Base-by-base conservation (phyloP, 2,797 vertebrate genomes). In the Remorina albescens region DNA sequence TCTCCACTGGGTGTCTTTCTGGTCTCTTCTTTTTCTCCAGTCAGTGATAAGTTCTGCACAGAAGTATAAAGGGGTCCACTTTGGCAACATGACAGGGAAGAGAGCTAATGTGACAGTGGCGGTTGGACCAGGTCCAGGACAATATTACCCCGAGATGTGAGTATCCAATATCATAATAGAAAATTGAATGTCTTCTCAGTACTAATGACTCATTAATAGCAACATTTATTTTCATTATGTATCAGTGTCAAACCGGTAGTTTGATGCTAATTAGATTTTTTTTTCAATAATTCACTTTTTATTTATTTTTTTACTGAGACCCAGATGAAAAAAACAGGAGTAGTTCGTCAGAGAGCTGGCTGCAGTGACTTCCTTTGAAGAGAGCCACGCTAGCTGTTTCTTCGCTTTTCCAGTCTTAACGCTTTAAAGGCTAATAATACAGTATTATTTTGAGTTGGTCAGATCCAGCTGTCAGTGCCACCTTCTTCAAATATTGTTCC, bases 21-120 rank as follows among this genome's bases (percentile, higher is more conserved):
- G 11, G 51, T 55, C 26, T 66, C 13, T 25, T 16, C 26, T 58
- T 36, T 62, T 39, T 73, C 51, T 67, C 7, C 62, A 94, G 93
- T 67, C 67, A 18, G 88, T 89, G 58, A 58, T 12, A 51, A 83
- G 49, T 28, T 84, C 87, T 49, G 61, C 70, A 3, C 82, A 87
- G 47, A 93, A 88, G 73, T 94, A 93, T 78, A 94, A 92, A 91
- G 93, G 94, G 3, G 76, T 93, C 63, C 90, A 93, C 67, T 95
- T 95, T 81, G 91, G 91, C 54, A 91, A 87, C 70, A 87, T 84
- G 90, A 92, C 89, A 3, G 92, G 76, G 63, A 86, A 62, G 67
- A 86, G 92, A 74, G 58, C 21, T 5, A 67, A 82, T 53, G 41
- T 63, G 72, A 88, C 34, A 28, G 58, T 83, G 59, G 56, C 67